These are phyloP conservation scores for Timandra comae DNA, from an alignment of 2,888 invertebrate species.

Conservation along the genomic window DNA sequence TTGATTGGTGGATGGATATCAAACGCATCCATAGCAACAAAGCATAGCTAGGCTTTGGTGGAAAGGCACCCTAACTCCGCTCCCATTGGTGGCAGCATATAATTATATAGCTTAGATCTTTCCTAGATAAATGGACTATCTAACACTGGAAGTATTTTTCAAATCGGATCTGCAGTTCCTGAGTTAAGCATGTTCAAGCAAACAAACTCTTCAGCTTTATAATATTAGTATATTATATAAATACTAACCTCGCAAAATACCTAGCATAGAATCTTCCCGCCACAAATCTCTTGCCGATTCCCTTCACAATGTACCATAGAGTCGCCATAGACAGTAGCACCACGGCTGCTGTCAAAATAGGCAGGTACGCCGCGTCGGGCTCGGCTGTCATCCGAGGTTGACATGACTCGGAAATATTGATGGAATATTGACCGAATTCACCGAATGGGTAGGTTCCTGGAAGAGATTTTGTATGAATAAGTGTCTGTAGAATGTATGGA, in stretches of 20 bases:
- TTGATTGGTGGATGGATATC: too few relatives aligned
- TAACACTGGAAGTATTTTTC: too few relatives aligned
- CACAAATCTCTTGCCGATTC: conserved; percentile 55
- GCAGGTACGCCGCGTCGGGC: conserved; percentile 64
- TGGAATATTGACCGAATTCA: conserved; percentile 60
- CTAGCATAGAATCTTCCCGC: conserved; percentile 60
- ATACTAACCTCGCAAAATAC: conserved; percentile 59
- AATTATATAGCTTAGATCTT: too few relatives aligned
- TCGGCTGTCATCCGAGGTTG: conserved; percentile 58
- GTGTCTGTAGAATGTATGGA: too few relatives aligned
- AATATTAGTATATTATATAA: conserved; percentile 1
- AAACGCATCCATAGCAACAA: too few relatives aligned
- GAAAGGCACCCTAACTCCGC: too few relatives aligned
- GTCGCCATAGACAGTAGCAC: conserved; percentile 67
- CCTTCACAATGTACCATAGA: conserved; percentile 67
- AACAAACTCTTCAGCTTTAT: too few relatives aligned
- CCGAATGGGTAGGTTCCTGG: conserved; percentile 56
- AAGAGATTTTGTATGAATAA: conserved; percentile 7
- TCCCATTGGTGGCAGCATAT: too few relatives aligned
- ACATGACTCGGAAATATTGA: conserved; percentile 49
- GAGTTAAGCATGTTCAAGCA: too few relatives aligned
- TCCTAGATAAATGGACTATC: too few relatives aligned
- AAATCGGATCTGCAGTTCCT: too few relatives aligned
- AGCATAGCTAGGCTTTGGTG: too few relatives aligned
- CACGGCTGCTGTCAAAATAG: conserved; percentile 60